Evolutionary conservation across 1,140 invertebrate genomes (phyloP).

Genomic region (Drosophila guanche): DNA sequence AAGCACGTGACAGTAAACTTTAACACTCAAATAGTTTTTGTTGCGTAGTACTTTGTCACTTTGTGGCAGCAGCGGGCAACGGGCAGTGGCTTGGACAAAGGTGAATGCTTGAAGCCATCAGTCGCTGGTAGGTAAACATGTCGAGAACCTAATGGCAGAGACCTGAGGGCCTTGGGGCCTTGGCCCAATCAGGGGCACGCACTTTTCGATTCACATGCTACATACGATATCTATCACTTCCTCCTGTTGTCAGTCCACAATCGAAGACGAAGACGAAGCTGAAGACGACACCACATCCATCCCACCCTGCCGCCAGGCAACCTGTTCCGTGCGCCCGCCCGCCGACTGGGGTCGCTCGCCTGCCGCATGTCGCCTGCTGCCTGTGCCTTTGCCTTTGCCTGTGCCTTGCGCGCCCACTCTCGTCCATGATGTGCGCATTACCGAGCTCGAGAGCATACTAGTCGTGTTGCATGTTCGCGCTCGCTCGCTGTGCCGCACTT

Average conservation of each 20-base stretch:
- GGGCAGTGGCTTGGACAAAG: too few relatives aligned
- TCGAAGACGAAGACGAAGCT: conserved; percentile 6
- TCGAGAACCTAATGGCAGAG: background rate
- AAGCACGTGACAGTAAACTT: conserved; percentile 39
- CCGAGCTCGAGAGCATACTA: conserved; percentile 82
- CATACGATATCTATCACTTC: conserved; percentile 14
- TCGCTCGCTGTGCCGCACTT: conserved; percentile 31
- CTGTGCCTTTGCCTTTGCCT: conserved; percentile 2
- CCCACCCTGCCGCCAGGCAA: conserved; percentile 15
- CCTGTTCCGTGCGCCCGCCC: conserved; percentile 8
- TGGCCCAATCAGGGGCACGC: conserved; percentile 37
- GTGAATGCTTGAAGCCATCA: too few relatives aligned
- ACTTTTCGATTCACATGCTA: conserved; percentile 39
- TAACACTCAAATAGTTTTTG: conserved; percentile 26
- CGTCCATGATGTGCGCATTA: conserved; percentile 77
- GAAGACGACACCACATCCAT: conserved; percentile 5
- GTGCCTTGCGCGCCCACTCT: conserved; percentile 76
- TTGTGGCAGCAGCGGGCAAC: too few relatives aligned
- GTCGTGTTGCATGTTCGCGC: conserved; percentile 72
- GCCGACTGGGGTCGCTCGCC: conserved; percentile 13
- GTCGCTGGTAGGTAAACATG: too few relatives aligned
- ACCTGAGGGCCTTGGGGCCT: conserved; percentile 9
- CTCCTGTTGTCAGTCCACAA: conserved; percentile 8
- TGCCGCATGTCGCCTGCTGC: conserved; percentile 14
- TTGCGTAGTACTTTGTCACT: background rate